Percentiles rank a stretch among this genome's conserved stretches.
Conservation (phyloP, 2,888 invertebrate species). For the Amphipoea lucens region DNA sequence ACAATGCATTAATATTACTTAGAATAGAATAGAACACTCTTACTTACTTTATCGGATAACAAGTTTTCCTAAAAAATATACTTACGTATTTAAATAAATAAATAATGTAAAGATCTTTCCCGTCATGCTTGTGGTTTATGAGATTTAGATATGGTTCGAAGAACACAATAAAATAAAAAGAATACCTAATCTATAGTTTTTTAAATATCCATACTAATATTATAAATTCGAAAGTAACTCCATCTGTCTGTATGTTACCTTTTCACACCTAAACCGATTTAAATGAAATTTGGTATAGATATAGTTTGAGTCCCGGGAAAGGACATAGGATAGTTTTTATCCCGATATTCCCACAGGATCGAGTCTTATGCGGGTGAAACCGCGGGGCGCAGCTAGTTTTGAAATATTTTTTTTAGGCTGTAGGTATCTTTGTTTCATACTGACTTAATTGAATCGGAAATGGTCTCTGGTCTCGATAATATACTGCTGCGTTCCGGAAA, state of each 20-base stretch:
- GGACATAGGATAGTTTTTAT: too few relatives aligned
- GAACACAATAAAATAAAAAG: constrained; percentile 7
- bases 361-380: too few relatives aligned
- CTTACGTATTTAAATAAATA: constrained; percentile 5
- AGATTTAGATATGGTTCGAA: constrained; percentile 22
- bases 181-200: not conserved
- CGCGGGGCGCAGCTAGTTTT: too few relatives aligned
- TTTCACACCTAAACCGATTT: too few relatives aligned
- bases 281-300: too few relatives aligned
- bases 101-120: constrained; percentile 10
- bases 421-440: not conserved
- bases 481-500: not conserved
- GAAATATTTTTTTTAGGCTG: too few relatives aligned
- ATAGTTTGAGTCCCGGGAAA: too few relatives aligned
- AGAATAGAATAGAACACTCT: too few relatives aligned
- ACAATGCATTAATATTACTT: constrained; percentile 4
- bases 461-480: not conserved
- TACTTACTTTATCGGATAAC: constrained; percentile 1
- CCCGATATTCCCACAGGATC: too few relatives aligned
- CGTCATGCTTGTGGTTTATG: constrained; percentile 6
- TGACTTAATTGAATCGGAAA: not conserved
- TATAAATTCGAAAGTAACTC: too few relatives aligned
- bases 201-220: constrained; percentile 6
- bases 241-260: too few relatives aligned
- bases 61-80: constrained; percentile 4